These are phyloP conservation scores for Empis livida DNA, from an alignment of 2,888 invertebrate species.

Conservation along the genomic window DNA sequence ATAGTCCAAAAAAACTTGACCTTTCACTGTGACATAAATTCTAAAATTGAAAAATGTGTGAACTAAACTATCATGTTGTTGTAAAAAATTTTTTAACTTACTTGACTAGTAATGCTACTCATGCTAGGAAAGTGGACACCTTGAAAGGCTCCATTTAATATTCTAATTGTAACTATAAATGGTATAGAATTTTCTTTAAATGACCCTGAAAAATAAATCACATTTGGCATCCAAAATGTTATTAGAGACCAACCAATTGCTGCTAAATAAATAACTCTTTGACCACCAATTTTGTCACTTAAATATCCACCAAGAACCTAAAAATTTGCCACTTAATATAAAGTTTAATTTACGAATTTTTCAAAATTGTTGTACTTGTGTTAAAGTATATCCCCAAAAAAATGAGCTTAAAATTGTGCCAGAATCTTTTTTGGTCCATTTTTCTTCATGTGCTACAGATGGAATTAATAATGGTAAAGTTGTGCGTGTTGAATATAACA, in stretches of 20 bases:
- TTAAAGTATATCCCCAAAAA: conserved; percentile 62
- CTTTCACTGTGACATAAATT: conserved; percentile 49
- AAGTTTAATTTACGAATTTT: no score
- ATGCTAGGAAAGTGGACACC: conserved; percentile 56
- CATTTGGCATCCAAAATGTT: conserved; percentile 43
- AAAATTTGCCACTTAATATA: conserved; percentile 2
- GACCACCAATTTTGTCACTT: conserved; percentile 49
- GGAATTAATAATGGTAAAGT: conserved; percentile 52
- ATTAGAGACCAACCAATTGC: conserved; percentile 45
- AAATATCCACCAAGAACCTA: conserved; percentile 42
- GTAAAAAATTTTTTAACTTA: conserved; percentile 16
- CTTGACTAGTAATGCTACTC: conserved; percentile 51
- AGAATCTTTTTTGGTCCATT: conserved; percentile 55
- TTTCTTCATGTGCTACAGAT: conserved; percentile 46
- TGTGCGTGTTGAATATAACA: conserved; percentile 51
- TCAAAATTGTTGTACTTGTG: conserved; percentile 34
- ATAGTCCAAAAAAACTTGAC: conserved; percentile 51
- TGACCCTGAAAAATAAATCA: conserved; percentile 35
- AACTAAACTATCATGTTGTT: no score
- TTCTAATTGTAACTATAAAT: conserved; percentile 45
- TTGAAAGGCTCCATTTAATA: conserved; percentile 52
- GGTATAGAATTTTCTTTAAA: conserved; percentile 36
- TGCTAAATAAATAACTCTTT: conserved; percentile 47
- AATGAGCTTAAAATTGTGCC: conserved; percentile 58
- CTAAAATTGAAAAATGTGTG: conserved; percentile 17